These are phyloP conservation scores for Matsumurasca onukii DNA, from an alignment of 1,140 invertebrate genomes.

Conservation along the genomic window DNA sequence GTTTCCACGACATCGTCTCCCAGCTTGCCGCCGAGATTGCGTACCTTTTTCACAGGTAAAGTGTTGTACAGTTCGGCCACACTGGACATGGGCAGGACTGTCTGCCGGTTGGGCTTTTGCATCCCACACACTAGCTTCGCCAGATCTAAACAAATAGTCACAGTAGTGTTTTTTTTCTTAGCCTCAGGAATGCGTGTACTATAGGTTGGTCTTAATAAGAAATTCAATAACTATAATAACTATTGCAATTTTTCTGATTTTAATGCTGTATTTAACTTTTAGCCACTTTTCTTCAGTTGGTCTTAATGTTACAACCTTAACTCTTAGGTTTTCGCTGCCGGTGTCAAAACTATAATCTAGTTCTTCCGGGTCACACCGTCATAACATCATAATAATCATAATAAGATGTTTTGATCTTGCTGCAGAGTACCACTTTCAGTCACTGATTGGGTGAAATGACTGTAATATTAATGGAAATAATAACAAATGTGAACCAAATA, in stretches of 20 bases:
- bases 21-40: conserved; percentile 87
- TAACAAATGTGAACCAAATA: too few species aligned
- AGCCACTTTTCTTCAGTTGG: too few species aligned
- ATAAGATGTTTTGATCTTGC: too few species aligned
- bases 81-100: conserved; percentile 71
- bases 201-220: not conserved
- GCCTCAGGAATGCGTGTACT: too few species aligned
- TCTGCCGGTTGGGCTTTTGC: conserved; percentile 94
- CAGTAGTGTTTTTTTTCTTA: not conserved
- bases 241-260: not conserved
- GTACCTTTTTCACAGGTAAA: conserved; percentile 75
- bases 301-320: too few species aligned
- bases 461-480: too few species aligned
- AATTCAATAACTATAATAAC: not conserved
- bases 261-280: not conserved
- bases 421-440: too few species aligned
- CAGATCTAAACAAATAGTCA: conserved; percentile 54
- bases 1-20: conserved; percentile 70
- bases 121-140: conserved; percentile 91
- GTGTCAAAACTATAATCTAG: too few species aligned
- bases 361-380: too few species aligned
- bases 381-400: too few species aligned
- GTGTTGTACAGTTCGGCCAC: conserved; percentile 64
- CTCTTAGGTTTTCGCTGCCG: too few species aligned
- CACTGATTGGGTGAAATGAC: too few species aligned